phyloP scores from a whole-genome alignment of 2,888 invertebrate genomes.

The Chouioia cunea region DNA sequence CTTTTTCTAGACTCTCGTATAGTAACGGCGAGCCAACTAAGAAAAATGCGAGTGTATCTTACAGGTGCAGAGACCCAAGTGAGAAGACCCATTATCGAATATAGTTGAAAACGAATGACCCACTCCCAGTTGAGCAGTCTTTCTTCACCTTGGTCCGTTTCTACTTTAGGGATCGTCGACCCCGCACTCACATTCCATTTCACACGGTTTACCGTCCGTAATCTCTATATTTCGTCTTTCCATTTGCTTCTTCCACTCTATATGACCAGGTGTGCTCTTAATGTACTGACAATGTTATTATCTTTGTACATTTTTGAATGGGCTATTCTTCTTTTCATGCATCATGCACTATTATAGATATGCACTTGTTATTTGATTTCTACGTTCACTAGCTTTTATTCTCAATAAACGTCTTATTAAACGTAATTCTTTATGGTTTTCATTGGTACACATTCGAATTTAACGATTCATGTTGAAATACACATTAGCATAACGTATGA shows the following conservation, averaged over 20 bases:
- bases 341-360: no score
- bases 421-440: no score
- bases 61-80: conserved; percentile 51
- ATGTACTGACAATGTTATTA: no score
- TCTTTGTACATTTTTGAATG: no score
- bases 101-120: conserved; percentile 59
- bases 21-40: neutral
- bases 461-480: no score
- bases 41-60: conserved; percentile 23
- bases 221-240: conserved; percentile 28
- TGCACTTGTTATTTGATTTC: no score
- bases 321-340: no score
- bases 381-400: no score
- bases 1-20: neutral
- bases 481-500: no score
- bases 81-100: conserved; percentile 54
- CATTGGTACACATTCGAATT: no score
- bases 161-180: conserved; percentile 50
- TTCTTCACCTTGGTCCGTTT: conserved; percentile 45
- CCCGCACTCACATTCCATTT: conserved; percentile 51
- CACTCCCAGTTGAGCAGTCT: conserved; percentile 41
- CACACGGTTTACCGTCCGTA: conserved; percentile 36
- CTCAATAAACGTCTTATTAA: no score
- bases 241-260: neutral
- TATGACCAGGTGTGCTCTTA: conserved; percentile 26